phyloP scores from a whole-genome alignment of 2,113 vertebrate genomes.

The Lucifuga dentata region DNA sequence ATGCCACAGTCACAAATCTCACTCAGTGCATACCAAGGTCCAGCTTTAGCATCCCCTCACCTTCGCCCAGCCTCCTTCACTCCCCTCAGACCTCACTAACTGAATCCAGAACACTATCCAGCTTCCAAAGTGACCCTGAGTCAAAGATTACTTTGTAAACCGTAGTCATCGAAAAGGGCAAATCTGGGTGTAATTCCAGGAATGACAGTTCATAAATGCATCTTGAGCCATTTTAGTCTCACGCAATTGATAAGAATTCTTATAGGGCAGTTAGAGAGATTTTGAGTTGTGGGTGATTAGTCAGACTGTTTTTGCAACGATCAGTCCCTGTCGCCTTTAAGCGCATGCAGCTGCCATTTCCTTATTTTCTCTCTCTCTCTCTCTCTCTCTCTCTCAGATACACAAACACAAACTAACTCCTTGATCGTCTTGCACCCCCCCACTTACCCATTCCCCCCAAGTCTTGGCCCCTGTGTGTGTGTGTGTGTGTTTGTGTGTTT shows the following conservation, averaged over 20 bases:
- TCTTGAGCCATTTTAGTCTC: not conserved
- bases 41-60: slow-evolving; percentile 29
- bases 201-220: not conserved
- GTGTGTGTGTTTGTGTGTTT: slow-evolving; percentile 1
- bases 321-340: not conserved
- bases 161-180: not conserved
- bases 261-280: not conserved
- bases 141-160: slow-evolving; percentile 17
- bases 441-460: slow-evolving; percentile 23
- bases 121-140: slow-evolving; percentile 1
- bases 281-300: not conserved
- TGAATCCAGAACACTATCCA: slow-evolving; percentile 46
- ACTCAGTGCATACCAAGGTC: slow-evolving; percentile 52
- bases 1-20: slow-evolving; percentile 59
- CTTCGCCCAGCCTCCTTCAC: slow-evolving; percentile 20
- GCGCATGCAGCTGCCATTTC: slow-evolving; percentile 6
- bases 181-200: slow-evolving; percentile 10
- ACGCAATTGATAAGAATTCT: not conserved
- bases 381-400: not conserved
- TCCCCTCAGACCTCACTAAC: slow-evolving; percentile 43
- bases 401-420: slow-evolving; percentile 17
- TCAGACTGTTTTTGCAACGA: not conserved
- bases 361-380: not conserved
- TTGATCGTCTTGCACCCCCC: slow-evolving; percentile 6
- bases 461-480: slow-evolving; percentile 28